Evolutionary conservation across 2,797 vertebrate species (phyloP).

Genomic region (Holocentrus rufus): DNA sequence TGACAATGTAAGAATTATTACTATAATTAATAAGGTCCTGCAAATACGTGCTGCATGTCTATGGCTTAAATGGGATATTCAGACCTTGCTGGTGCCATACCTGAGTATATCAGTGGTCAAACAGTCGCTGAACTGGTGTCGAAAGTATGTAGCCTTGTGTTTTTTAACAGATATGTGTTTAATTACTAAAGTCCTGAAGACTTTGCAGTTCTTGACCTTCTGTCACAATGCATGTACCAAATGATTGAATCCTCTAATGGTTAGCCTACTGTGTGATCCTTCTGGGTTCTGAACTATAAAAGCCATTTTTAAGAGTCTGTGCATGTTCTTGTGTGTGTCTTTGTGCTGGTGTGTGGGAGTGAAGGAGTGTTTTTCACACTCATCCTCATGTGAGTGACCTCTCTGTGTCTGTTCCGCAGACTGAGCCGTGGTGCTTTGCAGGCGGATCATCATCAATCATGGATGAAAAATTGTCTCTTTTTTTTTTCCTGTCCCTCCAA

Average conservation of each 20-base stretch:
- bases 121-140: too few relatives aligned
- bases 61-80: too few relatives aligned
- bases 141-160: background rate
- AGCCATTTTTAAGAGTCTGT: constrained; percentile 6
- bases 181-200: constrained; percentile 8
- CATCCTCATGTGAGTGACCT: constrained; percentile 45
- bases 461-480: constrained; percentile 56
- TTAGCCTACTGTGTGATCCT: background rate
- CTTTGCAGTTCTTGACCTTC: constrained; percentile 14
- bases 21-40: background rate
- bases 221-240: constrained; percentile 3
- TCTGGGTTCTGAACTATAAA: constrained; percentile 14
- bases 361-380: constrained; percentile 51
- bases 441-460: constrained; percentile 76
- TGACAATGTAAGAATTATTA: too few relatives aligned
- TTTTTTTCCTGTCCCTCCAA: constrained; percentile 40
- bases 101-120: too few relatives aligned
- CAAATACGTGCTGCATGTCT: background rate
- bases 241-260: constrained; percentile 4
- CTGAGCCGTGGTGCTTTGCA: constrained; percentile 52
- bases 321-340: constrained; percentile 21
- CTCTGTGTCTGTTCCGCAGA: constrained; percentile 60
- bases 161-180: constrained; percentile 10
- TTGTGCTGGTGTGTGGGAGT: constrained; percentile 27
- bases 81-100: too few relatives aligned